Conservation (phyloP, 2,113 vertebrate species). For the Indri indri region DNA sequence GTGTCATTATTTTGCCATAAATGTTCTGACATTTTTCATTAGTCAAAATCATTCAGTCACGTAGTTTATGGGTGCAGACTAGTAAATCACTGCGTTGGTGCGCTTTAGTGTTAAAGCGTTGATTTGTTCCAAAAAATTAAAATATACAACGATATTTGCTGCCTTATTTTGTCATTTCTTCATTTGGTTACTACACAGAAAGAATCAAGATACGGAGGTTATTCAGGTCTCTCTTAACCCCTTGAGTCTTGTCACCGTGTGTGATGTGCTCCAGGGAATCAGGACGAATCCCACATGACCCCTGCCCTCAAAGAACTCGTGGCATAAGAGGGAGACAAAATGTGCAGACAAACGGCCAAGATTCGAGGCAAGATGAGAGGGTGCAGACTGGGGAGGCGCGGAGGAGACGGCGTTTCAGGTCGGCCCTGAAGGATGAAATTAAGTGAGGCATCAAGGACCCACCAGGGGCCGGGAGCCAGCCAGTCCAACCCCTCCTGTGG, state of each 20-base stretch:
- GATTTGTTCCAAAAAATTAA: neutral
- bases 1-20: neutral
- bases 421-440: neutral
- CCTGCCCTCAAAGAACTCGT: neutral
- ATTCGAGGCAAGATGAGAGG: neutral
- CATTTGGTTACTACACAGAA: neutral
- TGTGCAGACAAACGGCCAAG: neutral
- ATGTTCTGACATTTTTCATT: neutral
- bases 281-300: neutral
- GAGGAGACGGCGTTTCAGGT: neutral
- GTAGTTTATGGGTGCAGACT: neutral
- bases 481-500: neutral
- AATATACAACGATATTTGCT: neutral
- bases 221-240: neutral
- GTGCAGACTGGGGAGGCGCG: rapidly evolving
- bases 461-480: neutral
- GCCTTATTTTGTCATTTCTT: neutral
- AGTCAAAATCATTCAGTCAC: neutral
- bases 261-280: neutral
- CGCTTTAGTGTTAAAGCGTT: neutral
- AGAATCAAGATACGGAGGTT: neutral
- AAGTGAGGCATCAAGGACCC: neutral
- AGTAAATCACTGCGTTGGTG: neutral
- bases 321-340: neutral
- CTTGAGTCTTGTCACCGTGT: neutral